phyloP scores from a whole-genome alignment of 1,140 invertebrate genomes.

The Drosophila tani region DNA sequence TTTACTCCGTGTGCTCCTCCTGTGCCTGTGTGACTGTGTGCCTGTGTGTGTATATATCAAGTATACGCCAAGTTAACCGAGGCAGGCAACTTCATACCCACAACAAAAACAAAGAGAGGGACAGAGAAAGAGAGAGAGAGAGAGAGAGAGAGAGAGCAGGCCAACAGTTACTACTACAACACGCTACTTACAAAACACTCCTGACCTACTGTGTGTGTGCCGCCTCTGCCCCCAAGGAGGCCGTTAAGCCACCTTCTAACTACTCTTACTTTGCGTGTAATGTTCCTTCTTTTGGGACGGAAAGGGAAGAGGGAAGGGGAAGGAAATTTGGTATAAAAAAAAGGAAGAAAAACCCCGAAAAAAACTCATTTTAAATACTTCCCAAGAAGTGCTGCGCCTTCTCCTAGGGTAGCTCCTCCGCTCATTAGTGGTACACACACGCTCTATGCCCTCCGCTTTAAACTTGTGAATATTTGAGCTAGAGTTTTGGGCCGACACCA shows the following conservation, averaged over 20 bases:
- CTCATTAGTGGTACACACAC: constrained; percentile 67
- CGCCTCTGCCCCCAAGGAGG: constrained; percentile 29
- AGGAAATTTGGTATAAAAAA: constrained; percentile 70
- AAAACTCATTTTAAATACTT: constrained; percentile 78
- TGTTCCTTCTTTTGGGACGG: constrained; percentile 17
- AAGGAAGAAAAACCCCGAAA: constrained; percentile 40
- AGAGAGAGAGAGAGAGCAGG: not conserved
- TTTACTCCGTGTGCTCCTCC: constrained; percentile 13
- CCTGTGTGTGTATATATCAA: constrained; percentile 51
- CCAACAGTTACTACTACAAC: constrained; percentile 42
- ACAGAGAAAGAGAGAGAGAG: not conserved
- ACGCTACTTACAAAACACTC: constrained; percentile 78
- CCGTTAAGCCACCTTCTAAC: constrained; percentile 52
- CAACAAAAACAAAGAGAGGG: constrained; percentile 53
- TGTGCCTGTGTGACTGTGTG: constrained; percentile 7
- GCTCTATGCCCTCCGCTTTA: constrained; percentile 2
- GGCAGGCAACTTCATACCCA: constrained; percentile 77
- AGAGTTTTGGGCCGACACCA: constrained; percentile 6
- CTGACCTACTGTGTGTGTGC: constrained; percentile 68
- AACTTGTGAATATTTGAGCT: constrained; percentile 39
- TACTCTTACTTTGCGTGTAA: constrained; percentile 51
- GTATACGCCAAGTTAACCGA: constrained; percentile 70
- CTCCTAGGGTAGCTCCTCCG: constrained; percentile 31
- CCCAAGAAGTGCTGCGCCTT: constrained; percentile 13
- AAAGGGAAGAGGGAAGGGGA: not conserved